These are phyloP conservation scores for Macrotrachela quadricornifera DNA, from an alignment of 1,140 invertebrate genomes.

Conservation along the genomic window DNA sequence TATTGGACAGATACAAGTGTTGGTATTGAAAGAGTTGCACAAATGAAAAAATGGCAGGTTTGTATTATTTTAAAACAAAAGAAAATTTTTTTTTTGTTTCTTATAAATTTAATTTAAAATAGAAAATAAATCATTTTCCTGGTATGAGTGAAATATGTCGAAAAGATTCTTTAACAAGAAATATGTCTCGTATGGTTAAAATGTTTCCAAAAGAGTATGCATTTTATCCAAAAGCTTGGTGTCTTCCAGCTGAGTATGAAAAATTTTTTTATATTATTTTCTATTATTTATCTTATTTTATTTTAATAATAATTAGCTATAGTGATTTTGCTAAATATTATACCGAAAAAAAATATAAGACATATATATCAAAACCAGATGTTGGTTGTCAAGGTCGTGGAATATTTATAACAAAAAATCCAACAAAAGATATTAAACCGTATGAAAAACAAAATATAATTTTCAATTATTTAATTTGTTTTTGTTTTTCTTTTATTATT, in stretches of 20 bases:
- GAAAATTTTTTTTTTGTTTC: no score
- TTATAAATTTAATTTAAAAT: conserved; percentile 13
- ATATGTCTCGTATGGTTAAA: conserved; percentile 60
- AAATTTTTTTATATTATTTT: background rate
- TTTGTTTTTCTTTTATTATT: no score
- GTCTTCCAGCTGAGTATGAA: conserved; percentile 58
- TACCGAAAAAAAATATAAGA: conserved; percentile 40
- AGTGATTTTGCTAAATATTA: conserved; percentile 27
- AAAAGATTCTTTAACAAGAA: conserved; percentile 58
- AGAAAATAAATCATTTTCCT: conserved; percentile 75
- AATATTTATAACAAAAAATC: conserved; percentile 55
- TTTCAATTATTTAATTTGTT: no score
- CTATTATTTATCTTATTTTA: background rate
- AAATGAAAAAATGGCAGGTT: conserved; percentile 59
- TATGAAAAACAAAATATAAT: no score
- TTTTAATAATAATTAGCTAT: conserved; percentile 12
- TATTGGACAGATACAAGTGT: conserved; percentile 66
- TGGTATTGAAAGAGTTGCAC: conserved; percentile 54
- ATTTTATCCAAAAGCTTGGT: conserved; percentile 79
- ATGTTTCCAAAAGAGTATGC: conserved; percentile 62
- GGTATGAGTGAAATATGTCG: conserved; percentile 69
- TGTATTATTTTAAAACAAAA: no score
- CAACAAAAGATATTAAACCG: conserved; percentile 50
- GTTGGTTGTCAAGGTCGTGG: conserved; percentile 61
- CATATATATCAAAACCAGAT: conserved; percentile 69